Base-by-base conservation (phyloP, 2,888 invertebrate species). In the Drosophila anceps region DNA sequence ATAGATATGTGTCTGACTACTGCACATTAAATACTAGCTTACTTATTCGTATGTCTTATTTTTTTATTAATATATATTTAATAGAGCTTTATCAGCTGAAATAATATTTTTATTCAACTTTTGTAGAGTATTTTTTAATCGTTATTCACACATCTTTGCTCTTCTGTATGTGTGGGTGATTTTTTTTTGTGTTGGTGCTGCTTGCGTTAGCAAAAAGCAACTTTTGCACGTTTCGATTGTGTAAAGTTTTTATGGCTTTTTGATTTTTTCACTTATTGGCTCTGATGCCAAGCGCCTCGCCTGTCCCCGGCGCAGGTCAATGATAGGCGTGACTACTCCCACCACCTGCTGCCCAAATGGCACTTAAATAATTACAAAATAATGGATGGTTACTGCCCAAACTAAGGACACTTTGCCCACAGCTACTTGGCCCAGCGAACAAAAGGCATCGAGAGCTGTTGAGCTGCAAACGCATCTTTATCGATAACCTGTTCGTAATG, bases 171-270 rank as follows among this genome's bases (percentile, higher is more conserved):
- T 15, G 24, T 44, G 24, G 44, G 24, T 50, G 20, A 37, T 57
- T 50, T 67, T 62, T 46, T 44, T 73, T 13, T 58, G n/a, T 46
- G 41, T 44, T 78, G 74, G 44, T 77, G 71, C 69, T 88, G 84
- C 84, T 86, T 72, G 79, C 87, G 81, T 85, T 88, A 68, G 86
- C 88, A 84, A 84, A 84, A 84, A 88, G 73, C 84, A 81, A 86
- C 88, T 90, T 88, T 89, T 88, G 90, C 91, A 90, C 91, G 90
- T 91, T 89, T 82, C 90, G 90, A 90, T 91, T 90, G 90, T 91
- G 91, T 88, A 90, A 90, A 89, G 90, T 90, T 90, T 90, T 90
- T 91, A 91, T 91, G 88, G 91, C 90, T 84, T 90, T 90, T 91
- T 91, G 90, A 90, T 90, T 90, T 90, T 90, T 90, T 88, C 88